Evolutionary conservation across 2,113 vertebrate genomes (phyloP), one percentile per base, ranked within the genome.

Genomic region (Crypturellus undulatus): DNA sequence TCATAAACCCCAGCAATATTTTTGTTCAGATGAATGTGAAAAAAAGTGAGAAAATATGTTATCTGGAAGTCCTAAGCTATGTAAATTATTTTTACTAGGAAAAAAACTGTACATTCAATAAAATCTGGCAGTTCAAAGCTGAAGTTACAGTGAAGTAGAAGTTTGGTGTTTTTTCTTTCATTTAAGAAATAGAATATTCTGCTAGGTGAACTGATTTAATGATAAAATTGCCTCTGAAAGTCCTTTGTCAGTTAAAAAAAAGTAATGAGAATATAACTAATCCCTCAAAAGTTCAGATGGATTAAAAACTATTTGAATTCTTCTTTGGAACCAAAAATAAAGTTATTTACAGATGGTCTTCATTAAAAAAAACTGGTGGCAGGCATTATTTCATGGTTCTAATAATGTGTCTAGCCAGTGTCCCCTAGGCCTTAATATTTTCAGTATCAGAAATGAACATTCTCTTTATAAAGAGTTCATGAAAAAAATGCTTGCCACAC

Each of bases 211-310:
- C 42, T 21, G 60, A 32, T 70, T 78, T 71, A 65, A 10, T 63
- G 69, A 87, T 87, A 69, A 70, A 92, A 72, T 78, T 93, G 20
- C 79, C 89, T 80, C 86, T 32, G 1, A 81, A 92, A 89, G 51
- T 71, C 20, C 68, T 96, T 93, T 96, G 76, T 88, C 86, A 94
- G 69, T 65, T 85, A 90, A 86, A 95, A 30, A 34, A 25, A 34
- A 95, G 52, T 88, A 94, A 93, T 86, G 77, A 88, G 64, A 87
- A 93, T n/a, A 54, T 87, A 95, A 64, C 67, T 84, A 96, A 95
- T 93, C 85, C 82, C 81, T 88, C 83, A 93, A 81, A 94, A 96
- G 87, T 97, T 93, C 89, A 56, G 42, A 22, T 47, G 67, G 64
- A 84, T 84, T 90, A 91, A 43, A 43, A 43, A 43, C 43, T 43